Base-by-base conservation (phyloP, 1,140 invertebrate species). In the Hyles euphorbiae region DNA sequence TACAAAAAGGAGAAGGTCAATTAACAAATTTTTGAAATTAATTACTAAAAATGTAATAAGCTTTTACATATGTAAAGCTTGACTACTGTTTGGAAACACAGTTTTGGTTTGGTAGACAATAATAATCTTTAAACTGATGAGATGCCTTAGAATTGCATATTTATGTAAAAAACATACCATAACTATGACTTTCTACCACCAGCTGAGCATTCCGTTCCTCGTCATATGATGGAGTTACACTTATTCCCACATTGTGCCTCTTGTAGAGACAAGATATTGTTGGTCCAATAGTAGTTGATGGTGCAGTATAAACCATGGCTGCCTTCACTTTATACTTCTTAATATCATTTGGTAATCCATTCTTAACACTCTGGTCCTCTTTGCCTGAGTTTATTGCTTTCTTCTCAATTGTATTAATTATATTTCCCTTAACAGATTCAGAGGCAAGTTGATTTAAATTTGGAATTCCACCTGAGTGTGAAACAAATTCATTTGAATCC, bases 251-350 rank as follows among this genome's bases (percentile, higher is more conserved):
- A 68, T 65, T 83, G 34, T 83, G 74, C 12, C 76, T 77, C 56
- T 88, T 86, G 57, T 83, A 88, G 5, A 86, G 64, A 65, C 85
- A 88, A 5, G 70, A 65, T 50, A 78, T 81, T 5, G 77, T 78
- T 3, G 76, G 71, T 0, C 63, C 71, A 3, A 56, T 52, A 10
- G 73, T 78, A 11, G 70, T 71, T 9, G 77, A 61, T 9, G 68
- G 45, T 36, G 68, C 67, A 3, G 73, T 81, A 11, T 68, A 60
- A 22, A 76, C 40, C 7, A 67, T 53, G 7, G 73, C 70, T 33
- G 65, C 53, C 51, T 80, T 85, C 0, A 78, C 71, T 63, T 83
- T 80, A 48, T 68, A 64, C 33, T 72, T 75, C 40, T 76, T 74
- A 9, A 76, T 61, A 40, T 78, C 60, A 66, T 68, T 76, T 3